Evolutionary conservation across 2,113 vertebrate genomes (phyloP).

Genomic region (Lampris megalopsis): DNA sequence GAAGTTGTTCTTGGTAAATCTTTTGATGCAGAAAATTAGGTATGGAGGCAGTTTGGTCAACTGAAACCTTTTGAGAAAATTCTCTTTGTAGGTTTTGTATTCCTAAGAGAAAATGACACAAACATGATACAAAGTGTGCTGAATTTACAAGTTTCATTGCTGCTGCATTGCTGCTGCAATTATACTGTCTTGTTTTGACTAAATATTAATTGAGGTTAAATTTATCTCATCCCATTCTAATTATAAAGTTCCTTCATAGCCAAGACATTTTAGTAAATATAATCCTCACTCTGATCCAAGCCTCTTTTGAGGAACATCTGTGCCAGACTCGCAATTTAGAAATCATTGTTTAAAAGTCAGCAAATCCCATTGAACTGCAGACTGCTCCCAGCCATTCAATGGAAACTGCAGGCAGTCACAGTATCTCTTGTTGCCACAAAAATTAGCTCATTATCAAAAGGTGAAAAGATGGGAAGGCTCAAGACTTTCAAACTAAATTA

Average conservation of each 20-base stretch:
- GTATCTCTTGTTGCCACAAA: background rate
- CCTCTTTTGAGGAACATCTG: too few species aligned
- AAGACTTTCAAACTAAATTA: background rate
- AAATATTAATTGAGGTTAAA: background rate
- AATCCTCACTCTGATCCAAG: too few species aligned
- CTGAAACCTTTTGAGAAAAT: constrained; percentile 97
- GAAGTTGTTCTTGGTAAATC: constrained; percentile 99
- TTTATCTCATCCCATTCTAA: too few species aligned
- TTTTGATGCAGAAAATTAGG: constrained; percentile 98
- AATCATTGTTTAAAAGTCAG: background rate
- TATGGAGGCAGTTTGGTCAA: constrained; percentile 94
- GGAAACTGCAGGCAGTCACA: background rate
- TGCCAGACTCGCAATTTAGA: background rate
- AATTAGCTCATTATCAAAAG: background rate
- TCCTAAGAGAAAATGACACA: constrained; percentile 79
- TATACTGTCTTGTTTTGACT: background rate
- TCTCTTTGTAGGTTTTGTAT: constrained; percentile 99
- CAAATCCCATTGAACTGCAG: background rate
- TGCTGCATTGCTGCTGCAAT: background rate
- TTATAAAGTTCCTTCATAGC: background rate
- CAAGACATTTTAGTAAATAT: too few species aligned
- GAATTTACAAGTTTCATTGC: background rate
- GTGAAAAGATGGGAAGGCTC: too few species aligned
- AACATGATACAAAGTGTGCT: background rate
- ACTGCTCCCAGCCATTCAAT: background rate